Percentiles rank a stretch among this genome's conserved stretches.
phyloP scores from a whole-genome alignment of 2,888 invertebrate genomes.

The Spilarctia lutea region DNA sequence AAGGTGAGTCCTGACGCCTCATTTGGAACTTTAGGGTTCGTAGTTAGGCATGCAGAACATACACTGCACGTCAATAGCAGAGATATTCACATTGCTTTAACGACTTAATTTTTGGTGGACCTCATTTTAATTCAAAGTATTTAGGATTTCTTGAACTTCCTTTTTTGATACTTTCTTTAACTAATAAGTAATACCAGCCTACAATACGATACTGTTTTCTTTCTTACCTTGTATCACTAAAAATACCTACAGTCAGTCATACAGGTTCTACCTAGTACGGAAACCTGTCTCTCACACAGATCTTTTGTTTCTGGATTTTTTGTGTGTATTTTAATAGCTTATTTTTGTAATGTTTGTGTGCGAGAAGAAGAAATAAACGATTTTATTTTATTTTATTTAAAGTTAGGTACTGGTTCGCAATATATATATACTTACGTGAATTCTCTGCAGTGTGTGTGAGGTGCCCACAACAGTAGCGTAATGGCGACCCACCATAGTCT shows the following conservation, averaged over 20 bases:
- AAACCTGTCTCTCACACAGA: too few relatives aligned
- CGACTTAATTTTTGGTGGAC: too few relatives aligned
- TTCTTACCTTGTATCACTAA: neutral
- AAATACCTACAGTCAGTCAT: too few relatives aligned
- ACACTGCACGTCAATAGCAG: neutral
- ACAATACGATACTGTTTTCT: neutral
- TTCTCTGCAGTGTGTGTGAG: conserved; percentile 68
- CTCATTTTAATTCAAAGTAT: neutral
- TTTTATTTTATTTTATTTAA: too few relatives aligned
- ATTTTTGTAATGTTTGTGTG: too few relatives aligned
- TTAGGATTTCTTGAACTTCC: neutral
- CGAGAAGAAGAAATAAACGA: too few relatives aligned
- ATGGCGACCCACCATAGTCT: conserved; percentile 73
- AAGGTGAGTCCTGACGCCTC: neutral
- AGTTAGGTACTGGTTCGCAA: neutral
- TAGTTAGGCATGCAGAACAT: neutral
- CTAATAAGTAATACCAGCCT: neutral
- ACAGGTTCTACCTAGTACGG: too few relatives aligned
- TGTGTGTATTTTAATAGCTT: too few relatives aligned
- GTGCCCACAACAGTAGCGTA: conserved; percentile 68
- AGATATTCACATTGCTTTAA: too few relatives aligned
- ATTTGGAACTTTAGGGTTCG: neutral
- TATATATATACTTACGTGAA: conserved; percentile 73
- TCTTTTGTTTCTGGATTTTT: too few relatives aligned
- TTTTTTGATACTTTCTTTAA: neutral